Conservation (phyloP, 1,140 invertebrate species). For the Geopemphigus sp. region DNA sequence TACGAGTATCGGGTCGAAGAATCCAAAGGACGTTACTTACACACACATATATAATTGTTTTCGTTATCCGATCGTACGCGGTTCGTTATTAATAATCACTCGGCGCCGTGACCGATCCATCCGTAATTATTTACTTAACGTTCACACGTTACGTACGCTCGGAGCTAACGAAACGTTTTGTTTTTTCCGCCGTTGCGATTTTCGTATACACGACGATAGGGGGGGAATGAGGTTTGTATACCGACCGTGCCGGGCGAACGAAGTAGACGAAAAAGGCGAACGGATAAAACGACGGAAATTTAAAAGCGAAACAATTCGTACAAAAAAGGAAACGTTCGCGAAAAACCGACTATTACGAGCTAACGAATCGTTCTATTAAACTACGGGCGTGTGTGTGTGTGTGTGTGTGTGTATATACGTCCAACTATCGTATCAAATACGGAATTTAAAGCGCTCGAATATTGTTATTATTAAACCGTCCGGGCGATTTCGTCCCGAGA, state of each 20-base stretch:
- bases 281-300: not conserved
- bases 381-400: not conserved
- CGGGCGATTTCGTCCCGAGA: too few relatives aligned
- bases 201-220: too few relatives aligned
- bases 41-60: too few relatives aligned
- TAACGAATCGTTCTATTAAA: not conserved
- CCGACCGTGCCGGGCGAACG: too few relatives aligned
- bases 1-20: too few relatives aligned
- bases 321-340: too few relatives aligned
- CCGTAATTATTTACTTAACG: not conserved
- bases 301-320: too few relatives aligned
- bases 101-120: too few relatives aligned
- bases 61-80: too few relatives aligned
- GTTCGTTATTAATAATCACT: not conserved
- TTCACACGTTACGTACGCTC: too few relatives aligned
- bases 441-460: not conserved
- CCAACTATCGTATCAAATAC: not conserved
- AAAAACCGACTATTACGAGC: too few relatives aligned
- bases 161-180: conserved; percentile 11
- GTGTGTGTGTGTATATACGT: not conserved
- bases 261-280: not conserved
- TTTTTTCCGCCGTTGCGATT: not conserved
- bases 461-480: not conserved
- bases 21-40: too few relatives aligned
- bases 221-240: conserved; percentile 11